Conservation (phyloP, 2,113 vertebrate species). For the Hypocryptadius cinnamomeus region DNA sequence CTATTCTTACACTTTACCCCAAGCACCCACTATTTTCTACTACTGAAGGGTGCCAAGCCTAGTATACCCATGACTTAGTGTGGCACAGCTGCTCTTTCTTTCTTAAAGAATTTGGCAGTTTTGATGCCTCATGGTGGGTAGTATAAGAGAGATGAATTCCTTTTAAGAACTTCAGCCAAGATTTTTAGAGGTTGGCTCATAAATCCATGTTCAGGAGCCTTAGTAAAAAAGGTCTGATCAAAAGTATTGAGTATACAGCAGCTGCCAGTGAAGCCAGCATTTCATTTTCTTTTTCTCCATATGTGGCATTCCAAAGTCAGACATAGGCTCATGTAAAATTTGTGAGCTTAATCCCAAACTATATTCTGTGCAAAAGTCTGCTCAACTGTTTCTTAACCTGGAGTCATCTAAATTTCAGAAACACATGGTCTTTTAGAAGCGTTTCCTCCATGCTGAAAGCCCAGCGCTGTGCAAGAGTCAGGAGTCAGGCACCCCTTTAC, state of each 20-base stretch:
- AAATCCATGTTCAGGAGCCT: background rate
- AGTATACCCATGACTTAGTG: background rate
- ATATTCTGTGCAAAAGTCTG: background rate
- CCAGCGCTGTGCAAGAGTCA: background rate
- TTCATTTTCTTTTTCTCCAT: background rate
- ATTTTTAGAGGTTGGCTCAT: constrained; percentile 1
- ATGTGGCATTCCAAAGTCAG: background rate
- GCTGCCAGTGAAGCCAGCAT: background rate
- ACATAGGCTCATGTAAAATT: background rate
- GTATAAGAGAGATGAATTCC: background rate
- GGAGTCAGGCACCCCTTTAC: background rate
- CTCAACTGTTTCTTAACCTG: background rate
- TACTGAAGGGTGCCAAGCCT: background rate
- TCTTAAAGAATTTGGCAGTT: background rate
- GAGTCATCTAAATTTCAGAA: background rate
- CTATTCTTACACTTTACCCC: background rate
- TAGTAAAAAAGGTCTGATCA: background rate
- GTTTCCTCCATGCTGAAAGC: background rate
- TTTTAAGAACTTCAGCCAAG: constrained; percentile 13
- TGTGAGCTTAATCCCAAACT: background rate
- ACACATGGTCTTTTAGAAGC: background rate
- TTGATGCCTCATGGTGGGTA: background rate
- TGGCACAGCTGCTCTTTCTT: background rate
- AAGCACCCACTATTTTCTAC: background rate
- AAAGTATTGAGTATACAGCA: background rate